Evolutionary conservation across 2,797 vertebrate species (phyloP).

Genomic region (Neomorphus geoffroyi): DNA sequence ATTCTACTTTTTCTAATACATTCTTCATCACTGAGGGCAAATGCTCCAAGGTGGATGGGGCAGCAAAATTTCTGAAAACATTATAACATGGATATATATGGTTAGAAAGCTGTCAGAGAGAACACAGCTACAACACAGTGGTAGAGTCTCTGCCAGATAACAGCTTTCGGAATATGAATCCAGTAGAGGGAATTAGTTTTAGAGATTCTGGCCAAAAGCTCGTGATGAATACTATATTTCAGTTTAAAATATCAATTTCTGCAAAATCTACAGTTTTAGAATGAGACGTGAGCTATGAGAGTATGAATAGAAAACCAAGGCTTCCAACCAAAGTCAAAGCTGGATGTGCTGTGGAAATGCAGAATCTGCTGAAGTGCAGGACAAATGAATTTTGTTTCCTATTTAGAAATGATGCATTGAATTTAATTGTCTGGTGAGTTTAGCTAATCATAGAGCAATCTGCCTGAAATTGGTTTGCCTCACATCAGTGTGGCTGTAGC

Average conservation of each 20-base stretch:
- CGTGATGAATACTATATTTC: neutral
- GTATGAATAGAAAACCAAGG: neutral
- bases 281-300: neutral
- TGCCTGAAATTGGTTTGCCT: neutral
- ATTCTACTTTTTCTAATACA: neutral
- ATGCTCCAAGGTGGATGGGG: fast-evolving
- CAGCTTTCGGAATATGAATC: neutral
- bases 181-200: neutral
- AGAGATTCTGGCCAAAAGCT: neutral
- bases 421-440: neutral
- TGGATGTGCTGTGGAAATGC: neutral
- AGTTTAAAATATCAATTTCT: neutral
- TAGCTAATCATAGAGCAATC: neutral
- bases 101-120: neutral
- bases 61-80: neutral
- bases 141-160: neutral
- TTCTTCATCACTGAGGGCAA: neutral
- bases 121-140: neutral
- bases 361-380: neutral
- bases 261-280: neutral
- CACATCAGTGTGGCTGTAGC: neutral
- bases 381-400: neutral
- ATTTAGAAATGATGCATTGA: neutral
- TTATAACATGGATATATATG: neutral
- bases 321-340: neutral